Evolutionary conservation across 2,113 vertebrate species (phyloP), one percentile per base, ranked within the genome.

Genomic region (Cynocephalus volans): DNA sequence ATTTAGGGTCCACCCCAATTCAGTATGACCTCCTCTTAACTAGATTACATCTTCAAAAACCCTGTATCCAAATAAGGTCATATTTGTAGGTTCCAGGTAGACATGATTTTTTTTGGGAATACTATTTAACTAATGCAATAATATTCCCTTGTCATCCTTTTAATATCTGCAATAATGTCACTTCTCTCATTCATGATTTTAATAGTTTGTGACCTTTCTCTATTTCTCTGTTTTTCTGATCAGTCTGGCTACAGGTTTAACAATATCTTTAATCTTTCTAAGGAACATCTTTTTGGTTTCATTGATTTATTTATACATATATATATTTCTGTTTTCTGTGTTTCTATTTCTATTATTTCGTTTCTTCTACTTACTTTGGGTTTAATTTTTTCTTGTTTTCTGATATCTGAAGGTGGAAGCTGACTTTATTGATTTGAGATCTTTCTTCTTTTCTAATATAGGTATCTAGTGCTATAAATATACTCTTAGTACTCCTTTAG

Each of bases 331-430:
- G 52, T 52, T 87, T 67, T 77, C 19, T 67, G 3, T 60, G 41
- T 88, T 88, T 60, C 33, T 87, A 28, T 87, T 89, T 86, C 67
- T 72, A 15, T 93, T 65, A 65, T 41, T 88, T 84, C 11, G 19
- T 58, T 72, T 88, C 48, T 92, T 94, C 17, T 72, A 72, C 31
- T 75, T 88, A 76, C 48, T 93, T 97, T 72, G 24, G n/a, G 5
- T 50, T 92, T 58, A 67, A 58, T 87, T 94, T 79, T 65, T 18
- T 93, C 26, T 83, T 70, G 6, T 93, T 62, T 87, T 69, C 24
- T 72, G 79, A 31, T 52, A 81, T 81, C 67, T 75, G 58, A 75
- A 86, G 31, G 56, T 48, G 41, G 60, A 77, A 60, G 14, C 13
- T 72, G 88, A 73, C 23, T 21, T 72, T 21, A 54, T 58, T 70